These are phyloP conservation scores for cat (Felis catus) DNA, from an alignment of 2,113 vertebrate genomes.

Conservation along the genomic window F.catus_Fca126_mat1.0 CM031421.1:60196501-60197000, in stretches of 20 bases:
- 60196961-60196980: constrained; percentile 34
- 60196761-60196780: constrained; percentile 6
- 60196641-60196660: constrained; percentile 19
- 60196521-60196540: too few species aligned
- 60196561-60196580: too few species aligned
- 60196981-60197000: constrained; percentile 53
- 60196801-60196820: neutral
- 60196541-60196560: too few species aligned
- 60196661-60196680: constrained; percentile 4
- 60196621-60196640: constrained; percentile 46
- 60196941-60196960: constrained; percentile 50
- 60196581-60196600: constrained; percentile 28
- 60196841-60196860: constrained; percentile 61
- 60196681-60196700: constrained; percentile 20
- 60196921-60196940: constrained; percentile 51
- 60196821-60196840: constrained; percentile 39
- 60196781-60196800: constrained; percentile 37
- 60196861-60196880: constrained; percentile 50
- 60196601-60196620: constrained; percentile 18
- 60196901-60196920: constrained; percentile 59
- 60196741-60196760: neutral
- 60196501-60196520: too few species aligned
- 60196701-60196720: constrained; percentile 34
- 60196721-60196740: neutral
- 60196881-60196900: constrained; percentile 36